These are phyloP conservation scores for Tribolium madens DNA, from an alignment of 1,140 invertebrate species.

Conservation along the genomic window DNA sequence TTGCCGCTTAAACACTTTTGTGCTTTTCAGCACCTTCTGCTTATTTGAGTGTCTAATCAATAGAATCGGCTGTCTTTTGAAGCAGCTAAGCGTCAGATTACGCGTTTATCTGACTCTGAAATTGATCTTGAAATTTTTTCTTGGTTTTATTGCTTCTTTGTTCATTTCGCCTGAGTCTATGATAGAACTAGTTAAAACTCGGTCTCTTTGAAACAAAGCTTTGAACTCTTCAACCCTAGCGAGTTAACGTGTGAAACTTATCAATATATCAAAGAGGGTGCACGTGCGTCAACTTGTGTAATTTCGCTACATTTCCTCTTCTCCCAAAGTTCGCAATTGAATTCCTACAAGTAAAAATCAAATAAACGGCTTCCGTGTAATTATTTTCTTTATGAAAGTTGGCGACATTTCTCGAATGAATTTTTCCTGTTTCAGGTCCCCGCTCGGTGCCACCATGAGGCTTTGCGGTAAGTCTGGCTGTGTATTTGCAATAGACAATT, in stretches of 20 bases:
- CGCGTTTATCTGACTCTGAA: background rate
- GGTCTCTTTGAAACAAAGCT: constrained; percentile 23
- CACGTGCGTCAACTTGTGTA: constrained; percentile 37
- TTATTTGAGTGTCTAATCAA: background rate
- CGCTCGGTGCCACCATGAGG: background rate
- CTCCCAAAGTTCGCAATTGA: background rate
- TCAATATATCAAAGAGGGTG: constrained; percentile 36
- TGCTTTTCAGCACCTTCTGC: background rate
- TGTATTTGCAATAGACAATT: too few relatives aligned
- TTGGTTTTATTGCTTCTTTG: background rate
- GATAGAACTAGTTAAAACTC: constrained; percentile 15
- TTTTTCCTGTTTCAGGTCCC: constrained; percentile 22
- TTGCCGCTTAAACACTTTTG: background rate
- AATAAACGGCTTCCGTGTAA: constrained; percentile 12
- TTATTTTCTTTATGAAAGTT: constrained; percentile 31
- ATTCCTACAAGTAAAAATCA: constrained; percentile 10
- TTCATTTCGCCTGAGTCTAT: background rate
- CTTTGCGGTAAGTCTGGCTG: background rate
- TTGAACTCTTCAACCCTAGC: background rate
- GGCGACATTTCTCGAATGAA: background rate
- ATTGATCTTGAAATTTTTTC: background rate
- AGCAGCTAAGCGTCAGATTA: background rate
- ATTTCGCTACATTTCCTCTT: constrained; percentile 26
- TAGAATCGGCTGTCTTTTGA: background rate
- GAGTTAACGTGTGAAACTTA: constrained; percentile 36